Evolutionary conservation across 2,113 vertebrate genomes (phyloP).

Genomic region (Polypterus senegalus): DNA sequence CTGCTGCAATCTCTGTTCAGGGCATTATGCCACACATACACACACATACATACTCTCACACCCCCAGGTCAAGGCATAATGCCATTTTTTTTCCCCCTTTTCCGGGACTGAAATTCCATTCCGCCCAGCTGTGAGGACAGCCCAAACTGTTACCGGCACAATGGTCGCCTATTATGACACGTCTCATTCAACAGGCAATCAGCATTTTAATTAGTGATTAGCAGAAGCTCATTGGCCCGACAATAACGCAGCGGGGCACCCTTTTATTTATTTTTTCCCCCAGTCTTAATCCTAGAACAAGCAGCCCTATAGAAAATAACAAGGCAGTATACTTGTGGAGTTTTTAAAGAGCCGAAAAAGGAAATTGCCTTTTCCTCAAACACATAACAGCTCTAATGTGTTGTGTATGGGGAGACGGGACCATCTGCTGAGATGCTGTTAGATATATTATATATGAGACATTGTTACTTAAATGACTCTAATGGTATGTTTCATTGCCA

Average conservation of each 20-base stretch:
- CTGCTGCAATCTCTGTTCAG: too few relatives aligned
- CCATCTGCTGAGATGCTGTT: not conserved
- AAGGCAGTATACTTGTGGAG: conserved; percentile 8
- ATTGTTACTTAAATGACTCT: conserved; percentile 31
- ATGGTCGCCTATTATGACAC: conserved; percentile 59
- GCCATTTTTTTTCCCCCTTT: too few relatives aligned
- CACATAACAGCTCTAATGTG: not conserved
- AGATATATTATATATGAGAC: conserved; percentile 52
- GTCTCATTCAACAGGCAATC: conserved; percentile 68
- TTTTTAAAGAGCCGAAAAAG: conserved; percentile 1
- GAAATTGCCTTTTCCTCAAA: conserved; percentile 16
- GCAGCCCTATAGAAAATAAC: conserved; percentile 19
- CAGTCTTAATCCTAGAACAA: conserved; percentile 21
- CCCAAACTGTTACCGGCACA: conserved; percentile 56
- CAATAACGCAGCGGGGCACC: conserved; percentile 59
- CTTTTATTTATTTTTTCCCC: conserved; percentile 1
- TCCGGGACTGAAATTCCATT: conserved; percentile 22
- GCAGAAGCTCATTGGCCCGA: conserved; percentile 65
- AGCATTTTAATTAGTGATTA: conserved; percentile 73
- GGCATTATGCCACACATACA: too few relatives aligned
- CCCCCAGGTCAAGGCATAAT: too few relatives aligned
- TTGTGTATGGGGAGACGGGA: too few relatives aligned
- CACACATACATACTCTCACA: too few relatives aligned
- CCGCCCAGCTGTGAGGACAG: conserved; percentile 54
- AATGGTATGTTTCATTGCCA: conserved; percentile 36